Conservation (phyloP, 1,140 invertebrate genomes). For the Formica exsecta region DNA sequence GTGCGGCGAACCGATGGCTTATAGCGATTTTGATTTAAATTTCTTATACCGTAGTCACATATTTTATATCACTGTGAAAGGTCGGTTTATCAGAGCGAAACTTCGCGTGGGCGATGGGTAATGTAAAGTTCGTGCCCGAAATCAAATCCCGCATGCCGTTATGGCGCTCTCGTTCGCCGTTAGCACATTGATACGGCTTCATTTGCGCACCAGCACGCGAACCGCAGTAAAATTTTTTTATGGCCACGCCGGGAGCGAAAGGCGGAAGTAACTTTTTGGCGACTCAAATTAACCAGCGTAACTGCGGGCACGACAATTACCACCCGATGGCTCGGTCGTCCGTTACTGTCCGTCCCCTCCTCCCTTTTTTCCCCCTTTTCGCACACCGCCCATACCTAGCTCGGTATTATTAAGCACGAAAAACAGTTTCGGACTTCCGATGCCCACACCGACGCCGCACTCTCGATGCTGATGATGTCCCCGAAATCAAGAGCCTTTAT, state of each 20-base stretch:
- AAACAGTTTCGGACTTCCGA: constrained; percentile 55
- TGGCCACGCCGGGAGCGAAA: constrained; percentile 42
- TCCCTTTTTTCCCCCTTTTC: constrained; percentile 11
- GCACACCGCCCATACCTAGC: not conserved
- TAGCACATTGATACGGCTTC: constrained; percentile 51
- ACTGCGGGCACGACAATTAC: constrained; percentile 67
- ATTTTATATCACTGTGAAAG: constrained; percentile 38
- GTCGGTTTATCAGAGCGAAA: constrained; percentile 45
- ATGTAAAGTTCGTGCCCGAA: constrained; percentile 53
- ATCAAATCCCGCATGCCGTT: constrained; percentile 50
- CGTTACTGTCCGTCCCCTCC: not conserved
- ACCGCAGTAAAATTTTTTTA: constrained; percentile 63
- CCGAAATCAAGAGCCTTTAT: constrained; percentile 31
- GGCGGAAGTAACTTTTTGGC: constrained; percentile 68
- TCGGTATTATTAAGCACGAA: constrained; percentile 66
- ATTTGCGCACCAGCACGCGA: constrained; percentile 53
- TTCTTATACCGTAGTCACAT: not conserved
- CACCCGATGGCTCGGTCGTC: constrained; percentile 61
- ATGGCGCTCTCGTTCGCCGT: constrained; percentile 31
- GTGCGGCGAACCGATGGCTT: not conserved
- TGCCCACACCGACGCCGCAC: not conserved
- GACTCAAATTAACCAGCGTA: constrained; percentile 66
- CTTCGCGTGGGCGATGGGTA: constrained; percentile 20
- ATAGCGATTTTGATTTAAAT: constrained; percentile 28
- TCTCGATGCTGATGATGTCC: constrained; percentile 56